Evolutionary conservation across 2,113 vertebrate species (phyloP), one percentile per base, ranked within the genome.

Genomic region (Cyanocitta stelleri): DNA sequence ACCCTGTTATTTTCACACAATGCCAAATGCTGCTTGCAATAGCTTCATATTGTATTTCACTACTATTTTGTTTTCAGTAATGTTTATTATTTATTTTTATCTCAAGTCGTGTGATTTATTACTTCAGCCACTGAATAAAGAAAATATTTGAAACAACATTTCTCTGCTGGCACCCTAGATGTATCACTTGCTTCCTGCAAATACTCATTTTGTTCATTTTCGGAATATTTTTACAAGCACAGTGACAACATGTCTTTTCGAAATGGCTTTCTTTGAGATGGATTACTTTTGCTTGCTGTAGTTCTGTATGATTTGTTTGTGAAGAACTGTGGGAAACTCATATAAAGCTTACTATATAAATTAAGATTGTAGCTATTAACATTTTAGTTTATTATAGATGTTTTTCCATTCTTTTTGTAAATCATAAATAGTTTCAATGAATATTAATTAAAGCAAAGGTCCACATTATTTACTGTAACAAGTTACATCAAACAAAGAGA

Each of bases 171-270:
- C n/a, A 75, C 32, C 37, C n/a, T 66, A 62, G 37, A 86, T 89
- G 37, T 68, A 80, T 33, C 3, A 1, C 35, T 88, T 95, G 22
- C 44, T 85, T 95, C 63, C 67, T 77, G 21, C 32, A 93, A 87
- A 92, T 85, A 95, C 67, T 84, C 1, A 62, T 24, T 77, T 41
- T 46, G 30, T 64, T 75, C 6, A 61, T 76, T 87, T 95, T 61
- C 74, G 32, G 39, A 85, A 85, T 61, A 84, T 71, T 96, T 96
- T 90, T 80, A 90, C 27, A 92, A 86, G 26, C 35, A 82, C 44
- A n/a, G 41, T 82, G 71, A 72, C 29, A 91, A 51, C 1, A 46
- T 41, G 16, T 73, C 62, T 91, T 95, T 89, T 91, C 18, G 83
- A 95, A 96, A 87, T 63, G 52, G 10, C 30, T 88, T 81, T 95